Evolutionary conservation across 2,113 vertebrate species (phyloP).

Genomic region (Pungitius pungitius): DNA sequence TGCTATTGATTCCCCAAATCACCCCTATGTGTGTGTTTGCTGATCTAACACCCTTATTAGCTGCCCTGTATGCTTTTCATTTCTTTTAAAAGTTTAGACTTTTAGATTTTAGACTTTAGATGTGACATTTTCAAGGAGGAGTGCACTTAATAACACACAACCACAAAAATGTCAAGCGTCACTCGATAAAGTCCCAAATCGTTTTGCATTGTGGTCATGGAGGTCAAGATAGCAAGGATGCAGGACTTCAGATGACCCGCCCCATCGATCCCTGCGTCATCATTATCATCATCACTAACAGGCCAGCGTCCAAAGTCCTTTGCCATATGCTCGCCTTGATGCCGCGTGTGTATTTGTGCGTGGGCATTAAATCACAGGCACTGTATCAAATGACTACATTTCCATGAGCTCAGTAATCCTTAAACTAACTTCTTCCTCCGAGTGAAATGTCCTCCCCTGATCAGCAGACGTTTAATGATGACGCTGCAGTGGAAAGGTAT

Average conservation of each 20-base stretch:
- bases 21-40: neutral
- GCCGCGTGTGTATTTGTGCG: neutral
- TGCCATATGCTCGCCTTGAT: neutral
- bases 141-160: neutral
- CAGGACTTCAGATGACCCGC: neutral
- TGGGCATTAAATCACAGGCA: neutral
- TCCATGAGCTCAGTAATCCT: neutral
- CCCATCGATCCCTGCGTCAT: neutral
- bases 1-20: neutral
- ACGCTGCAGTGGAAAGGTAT: constrained; percentile 7
- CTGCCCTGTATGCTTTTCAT: neutral
- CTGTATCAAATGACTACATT: neutral
- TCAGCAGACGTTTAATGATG: constrained; percentile 22
- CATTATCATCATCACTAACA: neutral
- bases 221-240: neutral
- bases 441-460: constrained; percentile 29
- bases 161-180: neutral
- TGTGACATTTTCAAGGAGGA: neutral
- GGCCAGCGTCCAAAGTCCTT: neutral
- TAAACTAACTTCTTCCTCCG: neutral
- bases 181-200: neutral
- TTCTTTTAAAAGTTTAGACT: neutral
- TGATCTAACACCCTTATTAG: neutral
- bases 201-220: neutral
- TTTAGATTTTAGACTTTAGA: neutral